Evolutionary conservation across 2,797 vertebrate genomes (phyloP), one percentile per base, ranked within the genome.

Genomic region (Muscicapa striata): DNA sequence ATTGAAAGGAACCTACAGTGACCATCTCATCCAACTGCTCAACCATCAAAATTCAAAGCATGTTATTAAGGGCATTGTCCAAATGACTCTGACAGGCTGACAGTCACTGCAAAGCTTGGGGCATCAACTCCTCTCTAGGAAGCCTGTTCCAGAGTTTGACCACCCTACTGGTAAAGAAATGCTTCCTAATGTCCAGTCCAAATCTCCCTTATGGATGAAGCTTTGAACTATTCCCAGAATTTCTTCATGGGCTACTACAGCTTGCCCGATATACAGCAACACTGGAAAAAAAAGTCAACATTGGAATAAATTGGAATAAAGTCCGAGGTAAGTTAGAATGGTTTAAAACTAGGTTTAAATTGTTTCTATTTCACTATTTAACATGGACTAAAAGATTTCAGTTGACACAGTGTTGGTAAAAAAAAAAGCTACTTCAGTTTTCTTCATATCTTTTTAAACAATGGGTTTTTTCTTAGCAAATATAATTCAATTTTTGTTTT

Each of bases 401-500:
- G 23, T 40, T 84, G 58, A 81, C 57, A 40, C 4, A 68, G 27
- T 40, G 80, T 23, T 80, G 58, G 27, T 13, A 21, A 6, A 27
- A 45, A 52, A 64, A 24, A 38, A 62, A 64, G 17, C 3, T 2
- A 13, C 46, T 57, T 79, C 17, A 2, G 3, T 68, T 69, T 91
- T 69, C 29, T 41, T 63, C 19, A 1, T 45, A 82, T 75, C 20
- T 73, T 91, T 73, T 81, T 59, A 73, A 89, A 57, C 7, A 62
- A 20, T 16, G 2, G 3, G 1, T 0, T 73, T 89, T 17, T 40
- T 75, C 67, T 86, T 82, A 67, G 41, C 15, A 84, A 92, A 91
- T 73, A 81, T 46, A 93, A 95, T n/a, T 34, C 23, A 59, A 12
- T 81, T 95, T 90, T 90, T 88, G 69, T 86, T 88, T 63, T 86